Conservation (phyloP, 2,113 vertebrate species). For the Forbesichthys agassizii region DNA sequence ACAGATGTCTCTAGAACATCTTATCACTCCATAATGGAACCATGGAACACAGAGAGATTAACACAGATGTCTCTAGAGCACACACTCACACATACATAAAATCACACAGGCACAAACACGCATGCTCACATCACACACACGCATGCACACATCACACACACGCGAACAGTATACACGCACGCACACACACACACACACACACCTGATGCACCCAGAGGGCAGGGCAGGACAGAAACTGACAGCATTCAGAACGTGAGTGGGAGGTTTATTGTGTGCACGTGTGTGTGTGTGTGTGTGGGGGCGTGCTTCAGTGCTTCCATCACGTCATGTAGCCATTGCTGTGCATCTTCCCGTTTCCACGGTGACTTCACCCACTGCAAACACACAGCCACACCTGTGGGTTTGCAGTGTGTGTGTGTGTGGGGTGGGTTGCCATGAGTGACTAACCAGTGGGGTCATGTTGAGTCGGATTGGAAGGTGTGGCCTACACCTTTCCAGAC, state of each 20-base stretch:
- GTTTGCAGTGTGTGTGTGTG: neutral
- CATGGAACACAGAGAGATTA: too few relatives aligned
- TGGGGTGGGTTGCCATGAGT: constrained; percentile 36
- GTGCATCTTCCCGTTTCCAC: constrained; percentile 38
- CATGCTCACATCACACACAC: neutral
- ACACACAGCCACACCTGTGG: constrained; percentile 54
- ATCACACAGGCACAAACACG: neutral
- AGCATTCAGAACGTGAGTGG: constrained; percentile 39
- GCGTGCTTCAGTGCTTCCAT: constrained; percentile 8
- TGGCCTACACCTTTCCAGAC: constrained; percentile 45
- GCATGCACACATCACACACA: neutral
- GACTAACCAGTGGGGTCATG: constrained; percentile 41
- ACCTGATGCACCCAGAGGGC: constrained; percentile 55
- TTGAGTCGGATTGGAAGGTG: constrained; percentile 46
- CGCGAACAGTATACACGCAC: neutral
- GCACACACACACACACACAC: constrained; percentile 55
- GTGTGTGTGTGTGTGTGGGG: constrained; percentile 25
- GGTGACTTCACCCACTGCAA: constrained; percentile 20
- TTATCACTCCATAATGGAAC: too few relatives aligned
- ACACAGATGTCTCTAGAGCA: neutral
- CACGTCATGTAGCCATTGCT: neutral
- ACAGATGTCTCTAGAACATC: too few relatives aligned
- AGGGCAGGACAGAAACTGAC: constrained; percentile 41
- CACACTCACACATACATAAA: neutral
- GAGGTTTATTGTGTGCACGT: constrained; percentile 31